Conservation (phyloP, 2,888 invertebrate species). For the Belgica antarctica region DNA sequence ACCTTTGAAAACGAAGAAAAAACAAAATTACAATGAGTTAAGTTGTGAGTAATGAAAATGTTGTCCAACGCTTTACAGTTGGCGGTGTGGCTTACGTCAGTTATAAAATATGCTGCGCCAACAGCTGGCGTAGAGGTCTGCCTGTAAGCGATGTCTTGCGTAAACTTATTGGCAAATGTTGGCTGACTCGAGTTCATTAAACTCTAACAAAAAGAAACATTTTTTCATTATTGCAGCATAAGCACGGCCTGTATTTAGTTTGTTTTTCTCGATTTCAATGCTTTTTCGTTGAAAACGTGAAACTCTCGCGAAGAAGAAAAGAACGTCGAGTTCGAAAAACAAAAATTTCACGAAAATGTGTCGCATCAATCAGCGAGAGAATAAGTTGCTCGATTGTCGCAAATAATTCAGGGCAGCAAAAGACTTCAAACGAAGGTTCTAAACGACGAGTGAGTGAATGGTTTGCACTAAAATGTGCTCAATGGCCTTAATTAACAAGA, state of each 20-base stretch:
- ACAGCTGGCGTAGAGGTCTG: not conserved
- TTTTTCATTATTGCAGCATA: conserved; percentile 9
- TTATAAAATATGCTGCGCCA: not conserved
- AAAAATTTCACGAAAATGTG: conserved; percentile 17
- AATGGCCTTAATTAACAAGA: conserved; percentile 1
- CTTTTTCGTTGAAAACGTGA: not conserved
- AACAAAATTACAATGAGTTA: not conserved
- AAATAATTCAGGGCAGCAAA: not conserved
- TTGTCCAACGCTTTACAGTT: conserved; percentile 13
- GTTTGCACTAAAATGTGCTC: conserved; percentile 6
- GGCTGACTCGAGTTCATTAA: conserved; percentile 5
- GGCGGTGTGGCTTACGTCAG: not conserved
- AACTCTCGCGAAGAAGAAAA: not conserved
- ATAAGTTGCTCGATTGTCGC: not conserved
- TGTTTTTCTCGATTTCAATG: not conserved
- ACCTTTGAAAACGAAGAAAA: conserved; percentile 13
- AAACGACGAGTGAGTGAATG: conserved; percentile 1
- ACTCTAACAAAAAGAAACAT: not conserved
- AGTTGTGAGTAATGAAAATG: not conserved
- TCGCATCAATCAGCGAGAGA: conserved; percentile 26
- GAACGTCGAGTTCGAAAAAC: no score
- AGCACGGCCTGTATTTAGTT: no score
- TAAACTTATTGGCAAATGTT: conserved; percentile 23
- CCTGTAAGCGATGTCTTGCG: conserved; percentile 20
- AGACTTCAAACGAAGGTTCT: conserved; percentile 17